Evolutionary conservation across 2,797 vertebrate genomes (phyloP), one percentile per base, ranked within the genome.

Genomic region (Setipinna tenuifilis): DNA sequence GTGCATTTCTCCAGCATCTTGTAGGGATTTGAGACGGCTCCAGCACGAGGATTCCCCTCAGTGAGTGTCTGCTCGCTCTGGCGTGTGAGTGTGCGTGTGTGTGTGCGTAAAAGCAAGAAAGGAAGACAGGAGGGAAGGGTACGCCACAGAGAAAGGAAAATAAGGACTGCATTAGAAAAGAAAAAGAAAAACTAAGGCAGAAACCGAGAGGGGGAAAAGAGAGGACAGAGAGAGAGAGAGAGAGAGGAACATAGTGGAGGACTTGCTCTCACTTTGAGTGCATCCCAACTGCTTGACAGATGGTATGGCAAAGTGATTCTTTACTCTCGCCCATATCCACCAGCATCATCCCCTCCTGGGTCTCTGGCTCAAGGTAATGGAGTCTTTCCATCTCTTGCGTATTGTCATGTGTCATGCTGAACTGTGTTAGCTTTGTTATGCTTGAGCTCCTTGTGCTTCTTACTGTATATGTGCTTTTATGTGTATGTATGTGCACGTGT

Each of bases 231-330:
- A 31, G 65, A 25, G 25, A 35, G 65, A 78, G 31, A 78, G 71
- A 78, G 31, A 41, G 16, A 6, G 71, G 71, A 7, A 41, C 71
- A 78, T 2, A 75, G 17, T 44, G 71, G 71, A 46, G 80, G 84
- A 81, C 57, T 78, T 54, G n/a, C 54, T 81, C 80, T 46, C 75
- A 85, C 84, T 85, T 85, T 81, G 71, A 57, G 31, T 80, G 41
- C 31, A 80, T 25, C 68, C 57, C 19, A 80, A 80, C 21, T 81
- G 84, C 58, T 59, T 81, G 35, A 48, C 58, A 54, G 35, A 82
- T 81, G 54, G 75, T 80, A 82, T 41, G 84, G 75, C 57, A 65
- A 65, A 65, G 84, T 46, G 78, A 81, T 81, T 81, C 78, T 35
- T 46, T 62, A 85, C 80, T 85, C 84, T 44, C 58, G 31, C 21